These are phyloP conservation scores for Falco biarmicus DNA, from an alignment of 2,797 vertebrate genomes.

Conservation along the genomic window DNA sequence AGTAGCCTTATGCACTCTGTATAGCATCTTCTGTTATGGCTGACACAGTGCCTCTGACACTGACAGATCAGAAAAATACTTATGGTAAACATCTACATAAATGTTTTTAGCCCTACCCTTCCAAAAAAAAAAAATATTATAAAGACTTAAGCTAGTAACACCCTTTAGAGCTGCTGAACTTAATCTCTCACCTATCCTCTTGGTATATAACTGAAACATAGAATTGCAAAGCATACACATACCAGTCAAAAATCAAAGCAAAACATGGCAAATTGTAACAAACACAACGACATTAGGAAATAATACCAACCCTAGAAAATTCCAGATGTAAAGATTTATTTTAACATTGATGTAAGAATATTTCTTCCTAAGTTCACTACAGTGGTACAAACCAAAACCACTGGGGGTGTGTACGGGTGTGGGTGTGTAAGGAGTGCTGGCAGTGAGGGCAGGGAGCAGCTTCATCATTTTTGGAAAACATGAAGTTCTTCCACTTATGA, in stretches of 20 bases:
- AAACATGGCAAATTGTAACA: not conserved
- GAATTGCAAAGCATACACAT: not conserved
- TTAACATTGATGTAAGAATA: not conserved
- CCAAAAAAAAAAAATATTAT: not conserved
- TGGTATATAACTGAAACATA: not conserved
- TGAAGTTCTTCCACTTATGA: not conserved
- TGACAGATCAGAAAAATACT: not conserved
- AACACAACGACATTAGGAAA: not conserved
- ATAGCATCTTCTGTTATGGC: not conserved
- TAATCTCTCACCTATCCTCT: not conserved
- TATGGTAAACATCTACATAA: not conserved
- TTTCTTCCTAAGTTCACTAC: not conserved
- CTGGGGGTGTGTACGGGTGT: too few relatives aligned
- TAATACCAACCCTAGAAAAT: not conserved
- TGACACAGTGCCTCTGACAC: not conserved
- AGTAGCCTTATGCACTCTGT: not conserved
- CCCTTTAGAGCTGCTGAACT: not conserved
- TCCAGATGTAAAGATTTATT: not conserved
- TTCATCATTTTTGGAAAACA: not conserved
- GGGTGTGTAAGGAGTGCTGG: not conserved
- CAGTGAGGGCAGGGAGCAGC: not conserved
- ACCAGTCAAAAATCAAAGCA: not conserved
- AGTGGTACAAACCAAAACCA: not conserved
- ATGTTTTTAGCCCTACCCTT: not conserved
- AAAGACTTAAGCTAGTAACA: not conserved